phyloP scores from a whole-genome alignment of 92 coral and sea anemone genomes.

The Porites cylindrica region DNA sequence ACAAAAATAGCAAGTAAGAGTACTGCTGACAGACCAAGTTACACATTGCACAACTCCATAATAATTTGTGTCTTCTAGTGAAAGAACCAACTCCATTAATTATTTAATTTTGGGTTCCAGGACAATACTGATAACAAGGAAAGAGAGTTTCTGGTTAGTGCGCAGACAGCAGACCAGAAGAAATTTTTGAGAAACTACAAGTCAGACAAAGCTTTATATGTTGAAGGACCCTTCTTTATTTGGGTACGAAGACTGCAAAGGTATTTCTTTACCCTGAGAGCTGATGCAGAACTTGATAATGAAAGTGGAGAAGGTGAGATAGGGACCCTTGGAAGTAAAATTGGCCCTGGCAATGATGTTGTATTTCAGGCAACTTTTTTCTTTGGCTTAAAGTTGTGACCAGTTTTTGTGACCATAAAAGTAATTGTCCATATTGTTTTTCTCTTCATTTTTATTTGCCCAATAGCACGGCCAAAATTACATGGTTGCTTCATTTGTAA shows the following conservation, averaged over 20 bases:
- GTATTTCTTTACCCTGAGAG: conserved; percentile 84
- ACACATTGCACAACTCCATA: not conserved
- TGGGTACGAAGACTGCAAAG: conserved; percentile 86
- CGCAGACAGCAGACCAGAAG: conserved; percentile 75
- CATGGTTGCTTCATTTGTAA: no score
- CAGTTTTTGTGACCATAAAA: no score
- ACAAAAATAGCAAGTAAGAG: no score
- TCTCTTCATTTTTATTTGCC: no score
- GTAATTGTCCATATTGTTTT: no score
- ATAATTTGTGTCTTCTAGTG: not conserved
- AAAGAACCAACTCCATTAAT: not conserved
- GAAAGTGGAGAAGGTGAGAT: conserved; percentile 41
- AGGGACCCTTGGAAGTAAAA: no score
- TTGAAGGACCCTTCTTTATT: conserved; percentile 91
- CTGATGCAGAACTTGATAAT: conserved; percentile 62
- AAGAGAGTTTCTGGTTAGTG: conserved; percentile 73
- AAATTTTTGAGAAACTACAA: conserved; percentile 71
- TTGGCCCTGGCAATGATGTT: no score
- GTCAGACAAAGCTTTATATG: conserved; percentile 78
- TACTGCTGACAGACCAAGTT: no score
- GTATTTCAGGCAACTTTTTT: no score
- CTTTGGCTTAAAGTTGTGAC: no score
- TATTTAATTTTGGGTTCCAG: conserved; percentile 18
- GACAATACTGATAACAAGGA: conserved; percentile 52
- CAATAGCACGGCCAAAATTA: no score